These are phyloP conservation scores for Antedon mediterranea DNA, from an alignment of 53 echinoderm and acorn worm species.

Conservation along the genomic window DNA sequence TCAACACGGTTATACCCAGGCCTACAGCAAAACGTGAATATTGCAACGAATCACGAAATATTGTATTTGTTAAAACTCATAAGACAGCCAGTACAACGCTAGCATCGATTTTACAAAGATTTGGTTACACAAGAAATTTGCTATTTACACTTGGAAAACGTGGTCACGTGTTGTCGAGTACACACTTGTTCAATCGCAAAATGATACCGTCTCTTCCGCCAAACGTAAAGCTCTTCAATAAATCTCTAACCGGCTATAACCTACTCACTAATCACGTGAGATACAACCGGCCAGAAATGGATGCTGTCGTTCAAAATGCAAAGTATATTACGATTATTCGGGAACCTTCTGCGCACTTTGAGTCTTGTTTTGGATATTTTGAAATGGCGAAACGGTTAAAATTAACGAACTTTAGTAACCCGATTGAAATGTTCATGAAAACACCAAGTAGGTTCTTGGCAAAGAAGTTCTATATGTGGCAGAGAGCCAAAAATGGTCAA, in stretches of 20 bases:
- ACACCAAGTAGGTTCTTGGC: background rate
- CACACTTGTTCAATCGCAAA: constrained; percentile 2
- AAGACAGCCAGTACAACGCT: background rate
- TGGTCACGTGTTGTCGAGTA: background rate
- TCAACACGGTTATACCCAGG: too few relatives aligned
- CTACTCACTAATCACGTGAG: background rate
- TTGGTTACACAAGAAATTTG: background rate
- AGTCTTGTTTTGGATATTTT: background rate
- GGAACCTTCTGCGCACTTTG: background rate
- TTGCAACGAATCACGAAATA: background rate
- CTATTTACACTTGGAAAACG: background rate
- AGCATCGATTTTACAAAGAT: background rate
- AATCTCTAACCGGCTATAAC: background rate
- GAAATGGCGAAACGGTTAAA: background rate
- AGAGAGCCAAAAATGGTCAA: background rate
- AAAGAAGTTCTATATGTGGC: background rate
- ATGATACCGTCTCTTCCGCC: background rate
- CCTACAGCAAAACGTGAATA: background rate
- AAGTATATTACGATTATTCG: background rate
- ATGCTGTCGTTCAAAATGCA: background rate
- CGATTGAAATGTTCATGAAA: background rate
- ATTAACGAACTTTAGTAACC: background rate
- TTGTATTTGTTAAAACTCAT: background rate
- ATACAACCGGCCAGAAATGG: background rate
- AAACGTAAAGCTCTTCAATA: background rate